Percentiles rank a stretch among this genome's conserved stretches.
These are phyloP conservation scores for Lacanobia wlatinum DNA, from an alignment of 2,888 invertebrate genomes.

Conservation along the genomic window DNA sequence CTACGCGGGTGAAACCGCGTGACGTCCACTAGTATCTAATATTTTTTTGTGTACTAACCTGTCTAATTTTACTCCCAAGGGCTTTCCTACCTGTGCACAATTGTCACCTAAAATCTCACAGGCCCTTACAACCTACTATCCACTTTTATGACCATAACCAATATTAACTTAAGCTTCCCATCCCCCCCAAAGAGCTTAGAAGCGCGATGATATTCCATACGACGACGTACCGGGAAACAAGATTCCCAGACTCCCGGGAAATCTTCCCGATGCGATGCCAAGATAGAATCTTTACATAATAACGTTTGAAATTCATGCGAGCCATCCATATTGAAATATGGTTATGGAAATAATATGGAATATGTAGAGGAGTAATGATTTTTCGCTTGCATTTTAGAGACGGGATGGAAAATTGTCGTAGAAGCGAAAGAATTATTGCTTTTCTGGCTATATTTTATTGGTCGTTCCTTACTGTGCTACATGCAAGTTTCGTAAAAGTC, in stretches of 20 bases:
- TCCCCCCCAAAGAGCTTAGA: constrained; percentile 16
- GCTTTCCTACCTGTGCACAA: no score
- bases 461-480: no score
- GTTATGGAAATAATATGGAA: constrained; percentile 29
- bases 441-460: neutral
- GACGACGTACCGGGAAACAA: constrained; percentile 22
- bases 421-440: neutral
- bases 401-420: constrained; percentile 1
- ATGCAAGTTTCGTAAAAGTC: neutral
- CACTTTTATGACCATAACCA: constrained; percentile 15
- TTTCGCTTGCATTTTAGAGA: constrained; percentile 26
- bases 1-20: no score
- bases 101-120: no score
- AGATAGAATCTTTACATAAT: constrained; percentile 50
- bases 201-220: constrained; percentile 35
- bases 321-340: constrained; percentile 53
- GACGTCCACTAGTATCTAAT: no score
- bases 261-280: constrained; percentile 45
- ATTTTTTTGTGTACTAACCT: no score
- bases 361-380: constrained; percentile 23
- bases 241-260: constrained; percentile 57
- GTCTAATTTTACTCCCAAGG: no score
- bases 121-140: no score
- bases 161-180: constrained; percentile 2
- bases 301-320: constrained; percentile 48